Base-by-base conservation (phyloP, 2,113 vertebrate species). In the Semicossyphus pulcher region DNA sequence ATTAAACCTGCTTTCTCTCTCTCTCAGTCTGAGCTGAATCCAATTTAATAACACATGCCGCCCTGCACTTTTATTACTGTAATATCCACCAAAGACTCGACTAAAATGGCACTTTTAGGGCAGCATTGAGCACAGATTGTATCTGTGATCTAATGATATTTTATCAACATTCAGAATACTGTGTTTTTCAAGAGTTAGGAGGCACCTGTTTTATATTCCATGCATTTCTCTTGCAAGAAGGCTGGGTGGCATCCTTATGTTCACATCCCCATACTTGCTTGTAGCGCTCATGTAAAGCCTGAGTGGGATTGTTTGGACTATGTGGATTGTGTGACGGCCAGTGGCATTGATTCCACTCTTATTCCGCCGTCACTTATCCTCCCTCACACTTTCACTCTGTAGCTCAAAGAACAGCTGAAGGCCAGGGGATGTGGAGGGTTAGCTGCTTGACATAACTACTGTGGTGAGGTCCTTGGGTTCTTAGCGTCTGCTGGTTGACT, bases 11-110 rank as follows among this genome's bases (percentile, higher is more conserved):
- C 71, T 74, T 67, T 32, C 61, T 45, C 51, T 39, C 76, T 72
- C 61, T 68, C 67, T 62, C 41, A 31, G 71, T 81, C 71, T 74
- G 25, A 72, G 56, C 69, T 66, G 65, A 81, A 81, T 88, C 77
- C 81, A 86, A 85, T 87, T 85, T 88, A 85, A 86, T 86, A 76
- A 74, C 78, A 75, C 79, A 80, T 83, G 84, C 81, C 49, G 76
- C 74, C 67, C 42, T 79, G 76, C 58, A 12, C 79, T 81, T 79
- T 82, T 86, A 78, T 90, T 76, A 70, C 78, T 56, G 57, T 78
- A 74, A 82, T 67, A 70, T 76, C 62, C 53, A 80, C 48, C 54
- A 60, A 67, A 67, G 69, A 68, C 49, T 7, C 37, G 31, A 14
- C 56, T 20, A 51, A 80, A 82, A 85, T 64, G 18, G 5, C 44